Evolutionary conservation across 2,888 invertebrate genomes (phyloP), one percentile per base, ranked within the genome.

Genomic region (Acanthopleura granulata): DNA sequence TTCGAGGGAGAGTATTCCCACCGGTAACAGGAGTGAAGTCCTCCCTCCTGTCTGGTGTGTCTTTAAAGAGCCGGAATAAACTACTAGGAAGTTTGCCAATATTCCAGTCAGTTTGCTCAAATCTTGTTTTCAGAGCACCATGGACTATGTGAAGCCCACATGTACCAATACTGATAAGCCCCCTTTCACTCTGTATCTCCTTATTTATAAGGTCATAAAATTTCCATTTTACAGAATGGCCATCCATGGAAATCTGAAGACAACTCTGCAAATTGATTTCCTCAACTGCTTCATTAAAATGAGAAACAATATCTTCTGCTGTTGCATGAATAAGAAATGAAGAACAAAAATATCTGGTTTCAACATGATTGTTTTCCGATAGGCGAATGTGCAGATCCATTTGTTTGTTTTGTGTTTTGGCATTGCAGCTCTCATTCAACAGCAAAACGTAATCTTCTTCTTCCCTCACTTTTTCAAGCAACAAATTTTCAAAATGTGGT

Each of bases 91-190:
- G 40, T 40, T 40, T 40, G 4, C 9, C 4, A 40, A 40, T 9
- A 6, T 3, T 3, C 40, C 40, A 40, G 40, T 3, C 9, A 40
- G 40, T 6, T 6, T 9, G 9, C 40, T 6, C 40, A 40, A 40
- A 40, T 40, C 40, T 9, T 6, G 3, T 12, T 6, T 12, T 3
- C 3, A 57, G 16, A 6, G 82, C 80, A 16, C 83, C 82, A 77
- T 87, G 81, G 16, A 86, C 76, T 25, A 80, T 76, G 72, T 86
- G 86, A 15, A 88, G 75, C 51, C 84, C 84, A 70, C 86, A 88
- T 70, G 78, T 81, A 29, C 85, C 84, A 29, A 86, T 75, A n/a
- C 84, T 78, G n/a, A 87, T 50, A n/a, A 83, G 66, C 12, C 6
- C 3, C 1, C 6, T 18, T 9, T 57, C 12, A 57, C 12, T 6